Conservation (phyloP, 2,888 invertebrate genomes). For the Drosophila kanekoi region DNA sequence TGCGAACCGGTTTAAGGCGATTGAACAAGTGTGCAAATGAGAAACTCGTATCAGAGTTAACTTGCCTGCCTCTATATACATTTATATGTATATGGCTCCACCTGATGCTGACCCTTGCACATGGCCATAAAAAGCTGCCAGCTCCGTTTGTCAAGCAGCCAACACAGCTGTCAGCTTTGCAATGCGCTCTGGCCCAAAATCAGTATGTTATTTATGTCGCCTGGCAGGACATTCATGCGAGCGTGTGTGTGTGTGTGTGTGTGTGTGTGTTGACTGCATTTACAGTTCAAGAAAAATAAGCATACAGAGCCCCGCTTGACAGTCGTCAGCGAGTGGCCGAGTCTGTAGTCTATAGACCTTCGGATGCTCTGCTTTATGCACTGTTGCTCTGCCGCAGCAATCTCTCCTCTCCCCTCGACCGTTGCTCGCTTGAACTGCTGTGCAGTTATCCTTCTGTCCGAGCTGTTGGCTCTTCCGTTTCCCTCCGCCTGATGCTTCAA, state of each 20-base stretch:
- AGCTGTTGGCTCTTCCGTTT: constrained; percentile 71
- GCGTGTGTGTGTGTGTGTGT: background rate
- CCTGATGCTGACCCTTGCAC: background rate
- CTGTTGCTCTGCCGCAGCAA: constrained; percentile 3
- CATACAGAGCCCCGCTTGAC: constrained; percentile 56
- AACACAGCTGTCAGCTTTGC: constrained; percentile 4
- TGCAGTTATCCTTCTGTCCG: constrained; percentile 39
- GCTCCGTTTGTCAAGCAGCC: background rate
- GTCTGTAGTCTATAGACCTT: constrained; percentile 14
- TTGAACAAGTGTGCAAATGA: background rate
- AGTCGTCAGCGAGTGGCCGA: constrained; percentile 36
- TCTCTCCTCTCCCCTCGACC: too few relatives aligned
- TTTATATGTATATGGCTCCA: background rate
- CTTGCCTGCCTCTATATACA: too few relatives aligned
- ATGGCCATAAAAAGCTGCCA: constrained; percentile 1
- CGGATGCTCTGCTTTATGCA: constrained; percentile 12
- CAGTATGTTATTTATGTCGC: constrained; percentile 46
- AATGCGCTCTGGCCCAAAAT: constrained; percentile 15
- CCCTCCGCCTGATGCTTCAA: constrained; percentile 59
- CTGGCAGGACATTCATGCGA: constrained; percentile 29
- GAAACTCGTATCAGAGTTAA: too few relatives aligned
- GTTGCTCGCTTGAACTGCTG: constrained; percentile 1
- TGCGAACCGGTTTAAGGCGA: background rate
- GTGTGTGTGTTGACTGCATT: constrained; percentile 39
- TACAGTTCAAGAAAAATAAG: constrained; percentile 68